Evolutionary conservation across 2,888 invertebrate genomes (phyloP).

Genomic region (Scaptomyza flava): DNA sequence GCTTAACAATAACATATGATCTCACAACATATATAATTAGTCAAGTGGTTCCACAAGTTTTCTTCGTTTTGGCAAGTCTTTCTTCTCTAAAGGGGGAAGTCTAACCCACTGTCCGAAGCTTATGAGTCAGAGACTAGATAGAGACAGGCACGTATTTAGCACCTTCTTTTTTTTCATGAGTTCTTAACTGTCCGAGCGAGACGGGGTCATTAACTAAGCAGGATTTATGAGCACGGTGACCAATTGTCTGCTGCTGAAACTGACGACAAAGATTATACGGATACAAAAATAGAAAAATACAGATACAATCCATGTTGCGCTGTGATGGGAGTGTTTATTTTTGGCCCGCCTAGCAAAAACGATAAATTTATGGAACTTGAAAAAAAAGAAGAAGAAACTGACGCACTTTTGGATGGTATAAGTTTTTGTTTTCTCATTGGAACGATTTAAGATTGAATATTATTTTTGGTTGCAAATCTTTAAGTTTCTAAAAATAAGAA

Average conservation of each 20-base stretch:
- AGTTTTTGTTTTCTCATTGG: not conserved
- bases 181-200: conserved; percentile 72
- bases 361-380: not conserved
- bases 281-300: conserved; percentile 1
- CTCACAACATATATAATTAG: conserved; percentile 23
- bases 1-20: conserved; percentile 19
- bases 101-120: conserved; percentile 46
- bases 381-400: conserved; percentile 5
- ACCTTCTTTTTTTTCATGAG: conserved; percentile 53
- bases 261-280: conserved; percentile 40
- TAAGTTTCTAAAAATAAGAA: too few relatives aligned
- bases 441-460: not conserved
- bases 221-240: conserved; percentile 78
- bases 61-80: conserved; percentile 1
- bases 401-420: not conserved
- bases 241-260: conserved; percentile 63
- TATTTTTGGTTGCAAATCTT: not conserved
- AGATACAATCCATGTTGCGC: not conserved
- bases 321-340: conserved; percentile 53
- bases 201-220: conserved; percentile 78
- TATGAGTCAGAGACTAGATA: conserved; percentile 54
- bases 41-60: conserved; percentile 44
- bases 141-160: conserved; percentile 55
- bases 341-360: conserved; percentile 46
- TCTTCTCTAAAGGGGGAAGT: conserved; percentile 5